A percentile compares a stretch with the other conserved stretches of the same genome.
These are phyloP conservation scores for Morpho helenor DNA, from an alignment of 2,888 invertebrate genomes.

Conservation along the genomic window DNA sequence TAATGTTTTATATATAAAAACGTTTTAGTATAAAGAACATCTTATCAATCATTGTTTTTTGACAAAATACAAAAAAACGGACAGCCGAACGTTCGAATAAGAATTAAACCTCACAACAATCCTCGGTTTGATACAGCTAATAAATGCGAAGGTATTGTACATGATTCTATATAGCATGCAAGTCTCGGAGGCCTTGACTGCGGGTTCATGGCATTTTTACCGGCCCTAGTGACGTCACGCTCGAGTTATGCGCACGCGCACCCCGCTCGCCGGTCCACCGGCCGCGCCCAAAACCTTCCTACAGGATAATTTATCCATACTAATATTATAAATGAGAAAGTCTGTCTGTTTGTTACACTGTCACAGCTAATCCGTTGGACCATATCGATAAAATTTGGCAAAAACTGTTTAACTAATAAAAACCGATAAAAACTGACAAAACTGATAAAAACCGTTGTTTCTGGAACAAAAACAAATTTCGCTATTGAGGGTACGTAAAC, in stretches of 20 bases:
- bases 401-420: too few relatives aligned
- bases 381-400: background rate
- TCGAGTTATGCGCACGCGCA: slow-evolving; percentile 67
- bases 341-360: too few relatives aligned
- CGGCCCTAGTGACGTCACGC: slow-evolving; percentile 67
- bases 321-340: too few relatives aligned
- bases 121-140: slow-evolving; percentile 23
- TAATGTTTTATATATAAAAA: too few relatives aligned
- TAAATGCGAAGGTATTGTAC: slow-evolving; percentile 22
- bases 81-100: slow-evolving; percentile 8
- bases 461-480: too few relatives aligned
- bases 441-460: too few relatives aligned
- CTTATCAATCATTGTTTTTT: slow-evolving; percentile 1
- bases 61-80: too few relatives aligned
- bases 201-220: slow-evolving; percentile 70
- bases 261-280: slow-evolving; percentile 24
- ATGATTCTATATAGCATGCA: slow-evolving; percentile 35
- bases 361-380: background rate
- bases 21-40: too few relatives aligned
- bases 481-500: too few relatives aligned
- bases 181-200: slow-evolving; percentile 64
- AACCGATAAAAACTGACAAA: too few relatives aligned
- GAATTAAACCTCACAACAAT: slow-evolving; percentile 16
- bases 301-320: slow-evolving; percentile 56
- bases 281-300: slow-evolving; percentile 54